Evolutionary conservation across 2,797 vertebrate species (phyloP).

Genomic region (Hydrophis major): DNA sequence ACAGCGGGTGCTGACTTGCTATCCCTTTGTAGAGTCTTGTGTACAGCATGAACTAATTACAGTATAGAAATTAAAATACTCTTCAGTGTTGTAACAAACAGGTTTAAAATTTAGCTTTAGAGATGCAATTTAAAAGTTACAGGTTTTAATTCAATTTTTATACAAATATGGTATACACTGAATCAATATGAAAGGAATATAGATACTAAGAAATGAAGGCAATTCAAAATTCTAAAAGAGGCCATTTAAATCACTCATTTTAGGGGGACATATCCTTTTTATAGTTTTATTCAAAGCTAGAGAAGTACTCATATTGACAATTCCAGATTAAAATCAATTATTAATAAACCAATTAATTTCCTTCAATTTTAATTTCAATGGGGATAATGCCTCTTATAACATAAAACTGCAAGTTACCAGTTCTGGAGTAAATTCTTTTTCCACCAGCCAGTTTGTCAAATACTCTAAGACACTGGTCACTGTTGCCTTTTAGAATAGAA

Average conservation of each 20-base stretch:
- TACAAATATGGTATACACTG: neutral
- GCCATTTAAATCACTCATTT: neutral
- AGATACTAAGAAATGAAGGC: neutral
- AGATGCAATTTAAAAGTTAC: neutral
- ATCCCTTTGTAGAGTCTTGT: neutral
- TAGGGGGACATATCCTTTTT: neutral
- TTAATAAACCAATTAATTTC: neutral
- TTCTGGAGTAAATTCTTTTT: slow-evolving; percentile 82
- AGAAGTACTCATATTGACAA: neutral
- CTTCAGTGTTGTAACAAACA: neutral
- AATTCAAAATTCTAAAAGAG: neutral
- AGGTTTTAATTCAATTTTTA: neutral
- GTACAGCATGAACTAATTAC: neutral
- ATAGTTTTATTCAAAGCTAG: neutral
- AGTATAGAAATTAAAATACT: neutral
- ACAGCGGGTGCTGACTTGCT: neutral
- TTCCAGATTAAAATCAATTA: neutral
- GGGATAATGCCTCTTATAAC: neutral
- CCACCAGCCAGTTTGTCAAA: slow-evolving; percentile 90
- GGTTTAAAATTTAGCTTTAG: neutral
- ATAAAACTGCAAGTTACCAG: slow-evolving; percentile 72
- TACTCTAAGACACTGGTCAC: slow-evolving; percentile 87
- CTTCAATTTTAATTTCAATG: neutral
- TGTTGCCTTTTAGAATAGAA: slow-evolving; percentile 76
- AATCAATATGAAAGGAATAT: neutral